These are phyloP conservation scores for Stictonetta naevosa DNA, from an alignment of 2,113 vertebrate species.

Conservation along the genomic window DNA sequence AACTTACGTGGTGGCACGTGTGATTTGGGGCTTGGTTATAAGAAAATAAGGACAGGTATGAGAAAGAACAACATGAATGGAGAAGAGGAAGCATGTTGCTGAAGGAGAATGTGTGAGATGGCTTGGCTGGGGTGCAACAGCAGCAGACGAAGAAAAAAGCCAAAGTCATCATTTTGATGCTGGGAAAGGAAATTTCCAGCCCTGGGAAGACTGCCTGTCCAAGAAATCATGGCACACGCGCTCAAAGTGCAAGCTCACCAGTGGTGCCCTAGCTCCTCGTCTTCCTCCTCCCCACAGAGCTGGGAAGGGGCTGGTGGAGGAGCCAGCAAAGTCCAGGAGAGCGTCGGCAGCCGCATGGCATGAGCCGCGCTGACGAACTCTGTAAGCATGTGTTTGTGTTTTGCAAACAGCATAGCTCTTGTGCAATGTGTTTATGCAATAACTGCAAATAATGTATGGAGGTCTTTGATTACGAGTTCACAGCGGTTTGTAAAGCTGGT, in stretches of 20 bases:
- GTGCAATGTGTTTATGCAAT: constrained; percentile 13
- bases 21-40: background rate
- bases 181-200: background rate
- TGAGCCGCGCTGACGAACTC: background rate
- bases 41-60: background rate
- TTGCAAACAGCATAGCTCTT: background rate
- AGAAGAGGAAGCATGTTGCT: background rate
- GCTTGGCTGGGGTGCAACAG: background rate
- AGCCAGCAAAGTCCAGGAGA: background rate
- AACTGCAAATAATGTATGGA: background rate
- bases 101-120: fast-evolving
- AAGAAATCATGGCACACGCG: fast-evolving
- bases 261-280: background rate
- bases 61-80: background rate
- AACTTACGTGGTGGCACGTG: background rate
- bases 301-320: background rate
- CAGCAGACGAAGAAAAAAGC: background rate
- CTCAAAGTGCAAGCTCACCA: background rate
- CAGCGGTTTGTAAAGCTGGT: background rate
- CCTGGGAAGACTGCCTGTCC: background rate
- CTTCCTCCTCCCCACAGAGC: background rate
- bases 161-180: background rate
- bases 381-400: background rate
- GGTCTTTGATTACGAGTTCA: background rate
- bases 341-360: background rate